phyloP scores from a whole-genome alignment of 2,888 invertebrate species.

The Quadroppia sp. region DNA sequence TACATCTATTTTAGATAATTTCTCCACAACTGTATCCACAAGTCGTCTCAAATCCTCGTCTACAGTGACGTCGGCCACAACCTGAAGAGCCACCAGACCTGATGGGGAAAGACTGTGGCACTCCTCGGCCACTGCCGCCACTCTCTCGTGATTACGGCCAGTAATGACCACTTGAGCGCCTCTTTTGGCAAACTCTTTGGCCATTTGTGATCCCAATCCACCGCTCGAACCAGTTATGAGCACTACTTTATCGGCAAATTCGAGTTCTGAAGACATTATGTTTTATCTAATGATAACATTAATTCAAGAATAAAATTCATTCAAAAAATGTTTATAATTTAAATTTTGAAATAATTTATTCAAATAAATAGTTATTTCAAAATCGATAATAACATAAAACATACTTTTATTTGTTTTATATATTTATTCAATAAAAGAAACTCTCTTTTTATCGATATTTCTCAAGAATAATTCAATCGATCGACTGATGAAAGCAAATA shows the following conservation, averaged over 20 bases:
- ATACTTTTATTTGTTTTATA: no score
- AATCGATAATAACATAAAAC: no score
- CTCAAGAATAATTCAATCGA: no score
- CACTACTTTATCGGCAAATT: slow-evolving; percentile 36
- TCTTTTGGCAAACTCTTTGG: slow-evolving; percentile 22
- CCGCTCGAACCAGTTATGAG: slow-evolving; percentile 39
- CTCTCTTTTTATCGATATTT: no score
- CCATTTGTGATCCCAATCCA: slow-evolving; percentile 33
- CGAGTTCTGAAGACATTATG: slow-evolving; percentile 28
- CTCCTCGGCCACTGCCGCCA: slow-evolving; percentile 13
- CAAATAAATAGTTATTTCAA: no score
- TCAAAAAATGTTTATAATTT: no score
- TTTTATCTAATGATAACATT: background rate
- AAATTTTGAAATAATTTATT: no score
- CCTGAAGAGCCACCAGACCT: background rate
- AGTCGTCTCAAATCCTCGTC: background rate
- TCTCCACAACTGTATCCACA: background rate
- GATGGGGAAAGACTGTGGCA: slow-evolving; percentile 27
- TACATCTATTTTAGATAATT: slow-evolving; percentile 21
- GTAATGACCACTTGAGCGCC: slow-evolving; percentile 34
- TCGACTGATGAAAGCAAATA: no score
- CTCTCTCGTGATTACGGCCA: slow-evolving; percentile 6
- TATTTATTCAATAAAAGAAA: no score
- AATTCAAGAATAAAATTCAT: no score
- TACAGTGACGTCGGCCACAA: slow-evolving; percentile 30